Evolutionary conservation across 2,888 invertebrate genomes (phyloP), one percentile per base, ranked within the genome.

Genomic region (Lydus trimaculatus): DNA sequence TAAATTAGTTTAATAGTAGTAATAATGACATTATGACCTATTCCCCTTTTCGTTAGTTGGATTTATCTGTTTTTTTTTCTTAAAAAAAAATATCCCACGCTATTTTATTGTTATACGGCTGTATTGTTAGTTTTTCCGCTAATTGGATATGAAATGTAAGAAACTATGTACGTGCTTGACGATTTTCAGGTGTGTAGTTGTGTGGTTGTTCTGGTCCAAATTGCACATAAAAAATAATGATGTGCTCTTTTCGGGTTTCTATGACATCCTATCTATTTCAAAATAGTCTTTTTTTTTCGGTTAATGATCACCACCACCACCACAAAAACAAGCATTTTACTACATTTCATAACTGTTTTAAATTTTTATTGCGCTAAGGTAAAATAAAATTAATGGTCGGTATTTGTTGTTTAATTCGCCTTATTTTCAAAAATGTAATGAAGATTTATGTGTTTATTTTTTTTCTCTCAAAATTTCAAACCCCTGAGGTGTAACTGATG

Each of bases 221-320:
- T 67, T 66, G 67, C 69, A 67, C 72, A 72, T 72, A 72, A 72
- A 72, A 72, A 72, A 72, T 72, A 72, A 72, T 63, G 72, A 72
- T 64, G 62, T 48, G 67, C 64, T 63, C 67, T 52, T 52, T 52
- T 52, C 20, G 17, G 61, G 64, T 68, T 66, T 56, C 56, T 28
- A 65, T 63, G 67, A 31, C 67, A 63, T 36, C 70, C 17, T 64
- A 67, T 59, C 52, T 64, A 58, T 60, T 48, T 48, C 11, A 11
- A 48, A 20, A 48, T 20, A 7, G 13, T 13, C 31, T 15, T 36
- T 36, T 36, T 15, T 15, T 7, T 33, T 33, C 33, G 4, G 7
- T 33, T 33, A 1, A 6, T 36, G 15, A 36, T 15, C 15, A 36
- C 2, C 36, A 33, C 33, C n/a, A n/a, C n/a, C n/a, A n/a, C n/a